These are phyloP conservation scores for Apodemia mormo DNA, from an alignment of 2,888 invertebrate genomes.

Conservation along the genomic window DNA sequence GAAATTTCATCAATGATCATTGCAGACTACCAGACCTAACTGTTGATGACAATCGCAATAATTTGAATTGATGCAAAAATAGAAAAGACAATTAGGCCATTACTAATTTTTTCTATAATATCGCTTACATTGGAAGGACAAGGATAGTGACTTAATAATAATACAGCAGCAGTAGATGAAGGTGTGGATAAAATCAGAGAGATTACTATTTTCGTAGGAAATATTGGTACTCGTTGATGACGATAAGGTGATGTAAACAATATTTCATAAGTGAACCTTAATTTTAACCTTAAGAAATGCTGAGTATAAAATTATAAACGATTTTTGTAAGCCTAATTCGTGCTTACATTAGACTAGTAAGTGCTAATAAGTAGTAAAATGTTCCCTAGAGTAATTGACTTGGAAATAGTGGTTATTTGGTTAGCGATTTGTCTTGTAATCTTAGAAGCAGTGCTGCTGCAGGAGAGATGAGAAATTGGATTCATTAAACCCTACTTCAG, in stretches of 20 bases:
- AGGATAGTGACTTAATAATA: slow-evolving; percentile 27
- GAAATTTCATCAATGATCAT: slow-evolving; percentile 79
- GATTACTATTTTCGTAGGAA: slow-evolving; percentile 1
- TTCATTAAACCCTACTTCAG: slow-evolving; percentile 55
- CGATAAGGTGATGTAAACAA: slow-evolving; percentile 34
- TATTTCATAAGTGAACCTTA: slow-evolving; percentile 51
- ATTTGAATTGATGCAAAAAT: slow-evolving; percentile 18
- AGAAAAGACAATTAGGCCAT: slow-evolving; percentile 34
- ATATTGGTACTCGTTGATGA: slow-evolving; percentile 20
- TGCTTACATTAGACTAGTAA: slow-evolving; percentile 73
- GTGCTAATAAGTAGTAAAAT: slow-evolving; percentile 84
- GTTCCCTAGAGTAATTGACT: slow-evolving; percentile 93
- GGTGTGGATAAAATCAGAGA: slow-evolving; percentile 24
- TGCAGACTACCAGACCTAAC: slow-evolving; percentile 44
- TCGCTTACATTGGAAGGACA: slow-evolving; percentile 28
- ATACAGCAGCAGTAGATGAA: slow-evolving; percentile 50
- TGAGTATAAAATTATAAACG: slow-evolving; percentile 80
- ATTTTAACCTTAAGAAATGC: slow-evolving; percentile 72
- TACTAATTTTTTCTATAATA: slow-evolving; percentile 22
- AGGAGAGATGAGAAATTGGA: slow-evolving; percentile 41
- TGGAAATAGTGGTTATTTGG: slow-evolving; percentile 85
- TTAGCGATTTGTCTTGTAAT: slow-evolving; percentile 51
- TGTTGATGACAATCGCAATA: slow-evolving; percentile 27
- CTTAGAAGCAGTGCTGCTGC: slow-evolving; percentile 52
- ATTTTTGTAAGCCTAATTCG: slow-evolving; percentile 71